Evolutionary conservation across 2,888 invertebrate genomes (phyloP).

Genomic region (Pyrochroa serraticornis): DNA sequence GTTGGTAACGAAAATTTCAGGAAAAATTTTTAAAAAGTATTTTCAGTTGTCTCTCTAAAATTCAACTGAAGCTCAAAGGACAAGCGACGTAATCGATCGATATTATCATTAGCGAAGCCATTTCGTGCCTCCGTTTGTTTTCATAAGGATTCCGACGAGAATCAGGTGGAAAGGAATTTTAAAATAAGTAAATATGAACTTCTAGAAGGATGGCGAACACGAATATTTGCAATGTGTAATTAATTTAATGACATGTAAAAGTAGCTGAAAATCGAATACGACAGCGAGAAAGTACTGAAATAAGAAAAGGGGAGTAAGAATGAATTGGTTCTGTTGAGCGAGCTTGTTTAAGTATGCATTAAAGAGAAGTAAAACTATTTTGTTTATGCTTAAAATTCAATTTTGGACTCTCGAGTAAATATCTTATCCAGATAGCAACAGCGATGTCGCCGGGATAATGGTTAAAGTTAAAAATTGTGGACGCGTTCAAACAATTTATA

Average conservation of each 20-base stretch:
- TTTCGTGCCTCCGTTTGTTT: background rate
- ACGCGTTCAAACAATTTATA: too few species aligned
- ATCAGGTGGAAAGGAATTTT: too few species aligned
- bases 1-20: too few species aligned
- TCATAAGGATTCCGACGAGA: too few species aligned
- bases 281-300: background rate
- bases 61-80: background rate
- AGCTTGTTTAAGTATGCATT: constrained; percentile 19
- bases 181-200: background rate
- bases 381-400: constrained; percentile 4
- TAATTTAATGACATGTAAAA: background rate
- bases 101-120: constrained; percentile 1
- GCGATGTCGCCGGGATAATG: too few species aligned
- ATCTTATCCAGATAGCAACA: too few species aligned
- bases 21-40: too few species aligned
- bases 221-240: background rate
- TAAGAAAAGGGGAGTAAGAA: constrained; percentile 4
- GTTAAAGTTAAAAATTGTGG: too few species aligned
- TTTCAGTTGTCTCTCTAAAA: background rate
- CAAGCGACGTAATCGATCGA: background rate
- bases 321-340: constrained; percentile 6
- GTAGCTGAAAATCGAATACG: too few species aligned
- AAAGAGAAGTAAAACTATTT: constrained; percentile 9
- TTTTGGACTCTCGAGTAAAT: background rate
- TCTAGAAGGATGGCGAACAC: background rate